These are phyloP conservation scores for Ctenodactylus gundi DNA, from an alignment of 2,113 vertebrate species.

Conservation along the genomic window DNA sequence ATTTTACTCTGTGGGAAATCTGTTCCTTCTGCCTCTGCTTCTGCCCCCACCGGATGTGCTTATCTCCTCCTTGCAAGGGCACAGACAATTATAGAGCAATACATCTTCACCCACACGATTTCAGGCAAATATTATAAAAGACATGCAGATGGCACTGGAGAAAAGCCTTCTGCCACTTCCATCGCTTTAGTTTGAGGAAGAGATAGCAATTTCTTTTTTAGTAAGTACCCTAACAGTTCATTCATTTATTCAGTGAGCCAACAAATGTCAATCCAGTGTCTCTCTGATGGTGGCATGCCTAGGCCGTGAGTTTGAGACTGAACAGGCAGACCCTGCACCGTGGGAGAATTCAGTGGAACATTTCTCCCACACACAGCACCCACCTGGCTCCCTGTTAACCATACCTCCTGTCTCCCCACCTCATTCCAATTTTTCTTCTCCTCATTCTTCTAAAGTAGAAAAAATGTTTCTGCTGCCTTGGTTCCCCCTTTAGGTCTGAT, in stretches of 20 bases:
- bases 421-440: neutral
- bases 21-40: slow-evolving; percentile 56
- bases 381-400: neutral
- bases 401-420: neutral
- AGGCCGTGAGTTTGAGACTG: neutral
- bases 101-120: slow-evolving; percentile 53
- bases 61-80: slow-evolving; percentile 29
- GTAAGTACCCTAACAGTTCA: slow-evolving; percentile 48
- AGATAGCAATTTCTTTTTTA: slow-evolving; percentile 40
- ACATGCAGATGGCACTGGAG: neutral
- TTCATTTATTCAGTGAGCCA: slow-evolving; percentile 55
- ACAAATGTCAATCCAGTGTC: slow-evolving; percentile 21
- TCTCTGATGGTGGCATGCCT: neutral
- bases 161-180: slow-evolving; percentile 42
- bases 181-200: slow-evolving; percentile 53
- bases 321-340: neutral
- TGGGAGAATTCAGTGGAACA: neutral
- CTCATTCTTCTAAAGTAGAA: neutral
- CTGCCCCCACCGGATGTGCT: slow-evolving; percentile 67
- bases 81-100: slow-evolving; percentile 52
- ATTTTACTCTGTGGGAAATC: slow-evolving; percentile 34
- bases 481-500: neutral
- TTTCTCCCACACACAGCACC: neutral
- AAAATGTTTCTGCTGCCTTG: neutral
- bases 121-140: slow-evolving; percentile 49